Evolutionary conservation across 2,888 invertebrate genomes (phyloP), one percentile per base, ranked within the genome.

Genomic region (Limenitis camilla): DNA sequence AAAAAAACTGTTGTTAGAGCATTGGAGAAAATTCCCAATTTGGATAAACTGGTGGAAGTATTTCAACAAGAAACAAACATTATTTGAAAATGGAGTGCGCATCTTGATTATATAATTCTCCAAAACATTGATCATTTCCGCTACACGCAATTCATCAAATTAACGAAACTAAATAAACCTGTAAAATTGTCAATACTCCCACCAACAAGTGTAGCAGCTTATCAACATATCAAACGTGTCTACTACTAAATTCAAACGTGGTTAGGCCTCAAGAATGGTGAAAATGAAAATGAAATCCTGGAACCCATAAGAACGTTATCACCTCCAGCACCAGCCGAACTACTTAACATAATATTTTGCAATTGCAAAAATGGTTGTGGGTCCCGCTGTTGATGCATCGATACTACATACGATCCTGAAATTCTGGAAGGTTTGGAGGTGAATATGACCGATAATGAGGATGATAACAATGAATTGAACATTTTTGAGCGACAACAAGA

Each of bases 51-150:
- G 50, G 59, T 43, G 42, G 54, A 56, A 62, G 57, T 57, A 59
- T 64, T 62, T 56, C 58, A 66, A 66, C 56, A 69, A 69, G 67
- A 69, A 72, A 57, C 65, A 71, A 62, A 61, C 51, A 65, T 68
- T 49, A 38, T 36, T 31, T 6, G 42, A 42, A 11, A 32, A 9
- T 61, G 60, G 59, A 62, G 55, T 58, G 43, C 60, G 61, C 40
- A 66, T 61, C 59, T 61, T 71, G 68, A 65, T 49, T 70, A 43
- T 73, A 71, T 63, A 67, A 66, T 67, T 68, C 67, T 71, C 63
- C 69, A 58, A 67, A 69, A 39, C 39, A 2, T 39, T 39, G 39
- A 39, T 39, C 6, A 39, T 39, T 39, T 39, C 39, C 39, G 39
- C 39, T 39, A 39, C 39, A 39, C 39, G 39, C 39, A 39, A 39